Evolutionary conservation across 1,140 invertebrate species (phyloP).

Genomic region (Tetragonula clypearis): DNA sequence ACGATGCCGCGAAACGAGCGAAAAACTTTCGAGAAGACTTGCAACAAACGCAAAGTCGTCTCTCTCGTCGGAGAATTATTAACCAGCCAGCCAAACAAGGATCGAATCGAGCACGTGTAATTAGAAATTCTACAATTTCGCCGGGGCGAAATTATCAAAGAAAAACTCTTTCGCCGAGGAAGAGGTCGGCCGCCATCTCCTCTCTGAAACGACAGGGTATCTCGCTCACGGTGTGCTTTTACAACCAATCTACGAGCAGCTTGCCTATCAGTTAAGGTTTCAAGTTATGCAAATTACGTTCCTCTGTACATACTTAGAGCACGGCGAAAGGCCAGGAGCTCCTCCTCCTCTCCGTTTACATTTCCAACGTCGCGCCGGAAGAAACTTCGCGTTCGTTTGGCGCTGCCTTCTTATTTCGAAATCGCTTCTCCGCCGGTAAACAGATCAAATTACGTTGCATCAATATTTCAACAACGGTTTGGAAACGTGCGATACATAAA

Average conservation of each 20-base stretch:
- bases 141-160: not conserved
- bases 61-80: not conserved
- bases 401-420: slow-evolving; percentile 14
- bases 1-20: not conserved
- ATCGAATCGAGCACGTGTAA: not conserved
- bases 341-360: slow-evolving; percentile 15
- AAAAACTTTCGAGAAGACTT: fast-evolving
- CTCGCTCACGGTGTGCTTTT: not conserved
- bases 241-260: slow-evolving; percentile 32
- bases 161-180: not conserved
- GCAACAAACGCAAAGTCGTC: not conserved
- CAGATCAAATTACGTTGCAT: slow-evolving; percentile 33
- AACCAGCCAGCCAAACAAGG: not conserved
- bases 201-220: slow-evolving; percentile 6
- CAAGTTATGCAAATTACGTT: slow-evolving; percentile 47
- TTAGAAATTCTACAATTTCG: not conserved
- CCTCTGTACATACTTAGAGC: slow-evolving; percentile 43
- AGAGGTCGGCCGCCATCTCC: not conserved
- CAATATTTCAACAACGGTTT: slow-evolving; percentile 19
- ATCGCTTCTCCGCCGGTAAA: slow-evolving; percentile 9
- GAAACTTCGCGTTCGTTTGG: slow-evolving; percentile 28
- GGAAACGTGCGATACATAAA: not conserved
- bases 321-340: not conserved
- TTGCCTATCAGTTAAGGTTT: slow-evolving; percentile 46
- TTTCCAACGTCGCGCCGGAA: slow-evolving; percentile 20